Conservation (phyloP, 2,888 invertebrate genomes). For the Zeuzera pyrina region DNA sequence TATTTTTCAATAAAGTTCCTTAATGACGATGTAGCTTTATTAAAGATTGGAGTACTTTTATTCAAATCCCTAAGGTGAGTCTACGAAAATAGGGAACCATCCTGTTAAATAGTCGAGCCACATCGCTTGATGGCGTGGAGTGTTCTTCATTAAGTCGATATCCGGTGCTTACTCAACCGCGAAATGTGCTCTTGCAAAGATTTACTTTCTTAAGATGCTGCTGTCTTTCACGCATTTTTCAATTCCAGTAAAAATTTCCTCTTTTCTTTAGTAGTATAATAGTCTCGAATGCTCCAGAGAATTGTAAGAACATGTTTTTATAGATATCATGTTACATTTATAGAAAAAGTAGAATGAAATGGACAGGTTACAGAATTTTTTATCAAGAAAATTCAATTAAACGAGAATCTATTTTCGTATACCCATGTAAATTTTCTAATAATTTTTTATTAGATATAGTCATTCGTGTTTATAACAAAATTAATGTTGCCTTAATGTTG, state of each 20-base stretch:
- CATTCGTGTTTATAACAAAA: too few relatives aligned
- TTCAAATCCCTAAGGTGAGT: constrained; percentile 32
- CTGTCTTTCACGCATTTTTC: constrained; percentile 12
- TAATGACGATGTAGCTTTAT: constrained; percentile 11
- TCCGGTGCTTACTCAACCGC: constrained; percentile 21
- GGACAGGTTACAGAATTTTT: too few relatives aligned
- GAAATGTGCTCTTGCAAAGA: constrained; percentile 28
- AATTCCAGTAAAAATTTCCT: constrained; percentile 9
- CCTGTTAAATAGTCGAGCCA: constrained; percentile 35
- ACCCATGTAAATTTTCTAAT: too few relatives aligned
- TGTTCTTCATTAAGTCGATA: constrained; percentile 50
- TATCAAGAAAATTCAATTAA: too few relatives aligned
- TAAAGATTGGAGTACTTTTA: constrained; percentile 26
- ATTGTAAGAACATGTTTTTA: too few relatives aligned
- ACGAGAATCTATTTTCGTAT: too few relatives aligned
- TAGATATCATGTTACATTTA: too few relatives aligned
- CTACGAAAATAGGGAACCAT: constrained; percentile 37
- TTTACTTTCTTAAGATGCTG: constrained; percentile 21
- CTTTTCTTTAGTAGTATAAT: constrained; percentile 8
- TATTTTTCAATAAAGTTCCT: constrained; percentile 3
- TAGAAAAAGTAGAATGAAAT: too few relatives aligned
- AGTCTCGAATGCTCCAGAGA: too few relatives aligned
- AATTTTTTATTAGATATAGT: too few relatives aligned
- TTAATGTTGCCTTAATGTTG: too few relatives aligned
- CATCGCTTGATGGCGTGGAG: constrained; percentile 34